These are phyloP conservation scores for Papilio xuthus DNA, from an alignment of 1,140 invertebrate species.

Conservation along the genomic window DNA sequence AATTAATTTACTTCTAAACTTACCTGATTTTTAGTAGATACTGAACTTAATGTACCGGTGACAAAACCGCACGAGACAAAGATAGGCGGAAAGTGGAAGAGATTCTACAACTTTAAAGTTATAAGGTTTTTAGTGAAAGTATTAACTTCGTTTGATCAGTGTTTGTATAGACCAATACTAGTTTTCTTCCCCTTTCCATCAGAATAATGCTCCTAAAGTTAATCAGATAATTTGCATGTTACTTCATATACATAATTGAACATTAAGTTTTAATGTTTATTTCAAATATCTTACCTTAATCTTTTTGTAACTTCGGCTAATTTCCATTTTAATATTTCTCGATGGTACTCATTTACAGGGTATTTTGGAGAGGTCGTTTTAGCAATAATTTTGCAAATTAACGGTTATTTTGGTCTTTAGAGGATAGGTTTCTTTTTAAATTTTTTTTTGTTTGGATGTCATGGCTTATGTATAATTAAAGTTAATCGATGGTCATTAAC, in stretches of 20 bases:
- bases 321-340: conserved; percentile 5
- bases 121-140: too few species aligned
- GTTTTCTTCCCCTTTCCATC: too few species aligned
- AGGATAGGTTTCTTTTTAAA: background rate
- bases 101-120: too few species aligned
- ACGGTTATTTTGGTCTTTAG: background rate
- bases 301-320: background rate
- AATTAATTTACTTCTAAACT: too few species aligned
- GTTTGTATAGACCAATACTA: too few species aligned
- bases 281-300: background rate
- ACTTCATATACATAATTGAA: background rate
- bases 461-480: background rate
- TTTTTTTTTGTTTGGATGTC: background rate
- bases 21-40: too few species aligned
- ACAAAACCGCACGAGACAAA: too few species aligned
- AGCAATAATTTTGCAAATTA: background rate
- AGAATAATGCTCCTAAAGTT: too few species aligned
- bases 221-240: background rate
- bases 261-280: background rate
- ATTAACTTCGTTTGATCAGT: too few species aligned
- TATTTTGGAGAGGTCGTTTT: background rate
- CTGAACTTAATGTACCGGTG: too few species aligned
- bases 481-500: background rate
- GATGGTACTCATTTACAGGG: background rate
- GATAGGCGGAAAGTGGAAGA: too few species aligned